Conservation (phyloP, 2,797 vertebrate species). For the Lateolabrax maculatus region DNA sequence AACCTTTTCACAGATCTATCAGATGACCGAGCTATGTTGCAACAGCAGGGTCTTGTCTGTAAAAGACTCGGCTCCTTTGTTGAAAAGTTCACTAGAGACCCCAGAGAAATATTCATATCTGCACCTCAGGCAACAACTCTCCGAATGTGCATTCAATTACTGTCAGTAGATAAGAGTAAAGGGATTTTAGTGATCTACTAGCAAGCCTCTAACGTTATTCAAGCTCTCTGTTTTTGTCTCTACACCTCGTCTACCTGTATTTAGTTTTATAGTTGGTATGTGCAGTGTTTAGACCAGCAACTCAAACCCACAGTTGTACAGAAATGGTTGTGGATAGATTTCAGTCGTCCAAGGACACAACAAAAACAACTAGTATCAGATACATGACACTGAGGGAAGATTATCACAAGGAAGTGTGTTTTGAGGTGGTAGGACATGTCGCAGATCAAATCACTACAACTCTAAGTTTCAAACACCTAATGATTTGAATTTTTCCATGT, state of each 20-base stretch:
- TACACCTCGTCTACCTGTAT: conserved; percentile 33
- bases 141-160: conserved; percentile 18
- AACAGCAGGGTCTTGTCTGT: conserved; percentile 11
- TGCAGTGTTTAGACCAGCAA: conserved; percentile 65
- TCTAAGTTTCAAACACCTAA: neutral
- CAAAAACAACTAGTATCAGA: conserved; percentile 57
- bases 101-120: conserved; percentile 36
- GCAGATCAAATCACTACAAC: neutral
- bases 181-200: neutral
- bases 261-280: conserved; percentile 37
- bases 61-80: conserved; percentile 46
- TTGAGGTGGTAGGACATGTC: neutral
- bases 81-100: conserved; percentile 26
- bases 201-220: conserved; percentile 4
- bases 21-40: conserved; percentile 33
- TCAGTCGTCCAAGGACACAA: conserved; percentile 44
- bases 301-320: conserved; percentile 45
- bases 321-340: conserved; percentile 61
- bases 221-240: conserved; percentile 28
- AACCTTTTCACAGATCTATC: conserved; percentile 36
- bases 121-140: conserved; percentile 35
- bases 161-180: neutral
- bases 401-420: conserved; percentile 16
- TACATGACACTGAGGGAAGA: conserved; percentile 21
- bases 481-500: neutral